Base-by-base conservation (phyloP, 2,113 vertebrate species). In the human region DNA sequence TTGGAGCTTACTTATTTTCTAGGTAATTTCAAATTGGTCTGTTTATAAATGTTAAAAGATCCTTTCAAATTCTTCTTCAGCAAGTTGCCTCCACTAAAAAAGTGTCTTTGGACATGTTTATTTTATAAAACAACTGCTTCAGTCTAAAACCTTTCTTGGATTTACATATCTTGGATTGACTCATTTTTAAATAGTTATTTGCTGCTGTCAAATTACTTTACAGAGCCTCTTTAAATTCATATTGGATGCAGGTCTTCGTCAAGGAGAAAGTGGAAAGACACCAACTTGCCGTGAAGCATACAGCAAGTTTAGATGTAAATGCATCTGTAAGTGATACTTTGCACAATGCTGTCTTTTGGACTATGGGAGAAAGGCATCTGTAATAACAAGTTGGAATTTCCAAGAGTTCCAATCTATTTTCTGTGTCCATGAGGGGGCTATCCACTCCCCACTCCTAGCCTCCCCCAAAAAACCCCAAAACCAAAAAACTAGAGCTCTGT, bases 101-200 rank as follows among this genome's bases (percentile, higher is more conserved):
- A 83, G 16, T 89, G 25, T 43, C 38, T 89, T 92, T 86, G 45
- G 25, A 73, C 30, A 1, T 75, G 25, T 32, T 3, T 50, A 40
- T 96, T 72, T 92, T 89, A 64, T 70, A 72, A 93, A 97, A 89
- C 11, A 82, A 8, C 22, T 72, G 18, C 70, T 82, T 52, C n/a
- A 55, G 35, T 68, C 22, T 61, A 90, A 86, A 96, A 89, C 12
- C 8, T 13, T 61, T 61, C 59, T 61, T 61, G 59, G 59, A 6
- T 61, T 93, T 84, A 61, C 4, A 16, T 43, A 80, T 50, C 45
- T 95, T 73, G 22, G 27, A 68, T 45, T 66, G 35, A 45, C n/a
- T 88, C 23, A 40, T 32, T 94, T 95, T 79, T 87, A 64, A 90
- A 52, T n/a, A 68, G 22, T 27, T 61, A 43, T 80, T 68, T 82